These are phyloP conservation scores for Corapipo altera DNA, from an alignment of 2,113 vertebrate species.

Conservation along the genomic window DNA sequence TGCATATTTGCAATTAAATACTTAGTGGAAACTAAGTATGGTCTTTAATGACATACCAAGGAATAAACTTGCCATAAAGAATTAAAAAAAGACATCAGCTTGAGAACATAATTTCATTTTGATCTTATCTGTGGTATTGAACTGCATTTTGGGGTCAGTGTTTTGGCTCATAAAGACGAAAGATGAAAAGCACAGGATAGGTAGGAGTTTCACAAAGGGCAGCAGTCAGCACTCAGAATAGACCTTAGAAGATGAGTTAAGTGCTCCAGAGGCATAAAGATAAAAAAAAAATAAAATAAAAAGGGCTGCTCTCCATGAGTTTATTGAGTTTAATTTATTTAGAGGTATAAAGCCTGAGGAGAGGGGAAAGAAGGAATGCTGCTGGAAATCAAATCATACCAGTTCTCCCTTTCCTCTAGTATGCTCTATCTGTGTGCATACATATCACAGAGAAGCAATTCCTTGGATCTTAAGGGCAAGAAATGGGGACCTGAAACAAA, in stretches of 20 bases:
- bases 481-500: slow-evolving; percentile 62
- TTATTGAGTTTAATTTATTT: background rate
- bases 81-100: background rate
- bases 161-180: background rate
- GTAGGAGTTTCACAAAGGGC: slow-evolving; percentile 12
- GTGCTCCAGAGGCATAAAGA: background rate
- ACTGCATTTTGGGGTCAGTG: background rate
- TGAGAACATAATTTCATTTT: slow-evolving; percentile 30
- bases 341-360: background rate
- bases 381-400: background rate
- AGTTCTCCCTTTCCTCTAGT: background rate
- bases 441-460: background rate
- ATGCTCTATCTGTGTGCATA: background rate
- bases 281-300: background rate
- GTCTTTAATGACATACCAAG: background rate
- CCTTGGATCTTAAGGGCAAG: slow-evolving; percentile 15
- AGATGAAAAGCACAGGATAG: background rate
- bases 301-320: background rate
- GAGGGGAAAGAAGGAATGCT: background rate
- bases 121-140: background rate
- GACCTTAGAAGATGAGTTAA: slow-evolving; percentile 27
- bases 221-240: slow-evolving; percentile 16
- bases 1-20: background rate
- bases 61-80: background rate
- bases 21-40: background rate